phyloP scores from a whole-genome alignment of 2,797 vertebrate species.

The Periparus ater region DNA sequence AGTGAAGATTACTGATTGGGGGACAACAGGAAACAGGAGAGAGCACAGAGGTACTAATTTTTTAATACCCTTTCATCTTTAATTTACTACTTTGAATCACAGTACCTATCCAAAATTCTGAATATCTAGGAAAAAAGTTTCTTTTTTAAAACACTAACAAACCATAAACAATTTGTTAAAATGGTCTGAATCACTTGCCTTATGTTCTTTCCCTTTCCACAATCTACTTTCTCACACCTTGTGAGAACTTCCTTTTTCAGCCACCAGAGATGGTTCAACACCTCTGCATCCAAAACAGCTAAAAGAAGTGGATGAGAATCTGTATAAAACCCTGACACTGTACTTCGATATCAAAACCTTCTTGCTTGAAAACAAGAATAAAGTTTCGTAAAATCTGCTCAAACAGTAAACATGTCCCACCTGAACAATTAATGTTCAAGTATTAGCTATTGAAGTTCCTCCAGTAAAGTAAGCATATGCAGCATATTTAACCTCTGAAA shows the following conservation, averaged over 20 bases:
- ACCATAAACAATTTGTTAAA: background rate
- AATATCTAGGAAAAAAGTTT: background rate
- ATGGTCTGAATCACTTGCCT: background rate
- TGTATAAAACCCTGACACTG: background rate
- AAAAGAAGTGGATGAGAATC: background rate
- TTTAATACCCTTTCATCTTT: background rate
- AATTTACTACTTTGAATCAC: background rate
- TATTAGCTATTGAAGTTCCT: background rate
- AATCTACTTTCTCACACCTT: background rate
- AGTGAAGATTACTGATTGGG: background rate
- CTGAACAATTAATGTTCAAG: background rate
- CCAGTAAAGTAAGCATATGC: background rate
- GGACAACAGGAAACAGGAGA: background rate
- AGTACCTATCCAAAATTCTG: background rate
- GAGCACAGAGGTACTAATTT: background rate
- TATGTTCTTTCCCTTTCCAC: background rate
- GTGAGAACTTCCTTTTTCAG: background rate
- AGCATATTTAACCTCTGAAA: background rate
- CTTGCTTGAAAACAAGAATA: background rate
- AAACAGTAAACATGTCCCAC: background rate
- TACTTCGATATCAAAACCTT: background rate
- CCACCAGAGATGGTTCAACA: background rate
- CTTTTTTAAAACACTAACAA: background rate
- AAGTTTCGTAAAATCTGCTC: background rate
- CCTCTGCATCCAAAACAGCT: background rate